These are phyloP conservation scores for Papilio glaucus DNA, from an alignment of 1,140 invertebrate genomes.

Conservation along the genomic window DNA sequence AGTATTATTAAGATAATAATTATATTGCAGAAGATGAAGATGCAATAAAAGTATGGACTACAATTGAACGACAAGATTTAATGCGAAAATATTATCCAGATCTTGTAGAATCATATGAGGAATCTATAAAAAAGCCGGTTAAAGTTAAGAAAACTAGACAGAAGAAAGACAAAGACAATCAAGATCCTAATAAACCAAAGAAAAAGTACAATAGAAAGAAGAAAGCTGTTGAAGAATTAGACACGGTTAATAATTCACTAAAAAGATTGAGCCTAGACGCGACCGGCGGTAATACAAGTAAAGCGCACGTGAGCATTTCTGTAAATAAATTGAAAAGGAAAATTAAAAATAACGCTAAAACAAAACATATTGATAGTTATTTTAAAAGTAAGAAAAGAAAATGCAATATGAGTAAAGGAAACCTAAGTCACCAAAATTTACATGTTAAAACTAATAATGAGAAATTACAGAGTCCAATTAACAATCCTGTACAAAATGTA, in stretches of 20 bases:
- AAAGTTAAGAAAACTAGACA: slow-evolving; percentile 83
- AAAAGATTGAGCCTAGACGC: slow-evolving; percentile 60
- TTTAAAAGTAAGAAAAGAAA: slow-evolving; percentile 59
- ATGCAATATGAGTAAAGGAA: slow-evolving; percentile 46
- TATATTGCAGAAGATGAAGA: slow-evolving; percentile 78
- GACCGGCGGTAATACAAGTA: slow-evolving; percentile 57
- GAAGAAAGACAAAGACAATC: slow-evolving; percentile 64
- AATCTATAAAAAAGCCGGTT: slow-evolving; percentile 83
- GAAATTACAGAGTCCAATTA: slow-evolving; percentile 47
- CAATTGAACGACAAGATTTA: slow-evolving; percentile 87
- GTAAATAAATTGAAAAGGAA: slow-evolving; percentile 68
- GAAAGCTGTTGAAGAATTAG: slow-evolving; percentile 59
- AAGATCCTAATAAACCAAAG: slow-evolving; percentile 77
- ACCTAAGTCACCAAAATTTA: slow-evolving; percentile 42
- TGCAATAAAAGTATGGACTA: slow-evolving; percentile 82
- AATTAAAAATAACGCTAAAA: slow-evolving; percentile 56
- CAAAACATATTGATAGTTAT: slow-evolving; percentile 70
- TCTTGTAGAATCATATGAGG: slow-evolving; percentile 81
- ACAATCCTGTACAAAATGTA: slow-evolving; percentile 44
- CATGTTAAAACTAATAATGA: slow-evolving; percentile 23
- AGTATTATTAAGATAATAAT: no score
- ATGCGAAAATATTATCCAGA: slow-evolving; percentile 87
- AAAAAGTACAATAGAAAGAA: slow-evolving; percentile 69
- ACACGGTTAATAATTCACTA: slow-evolving; percentile 57
- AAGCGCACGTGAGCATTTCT: slow-evolving; percentile 63